Evolutionary conservation across 2,888 invertebrate genomes (phyloP).

Genomic region (Erynnis tages): DNA sequence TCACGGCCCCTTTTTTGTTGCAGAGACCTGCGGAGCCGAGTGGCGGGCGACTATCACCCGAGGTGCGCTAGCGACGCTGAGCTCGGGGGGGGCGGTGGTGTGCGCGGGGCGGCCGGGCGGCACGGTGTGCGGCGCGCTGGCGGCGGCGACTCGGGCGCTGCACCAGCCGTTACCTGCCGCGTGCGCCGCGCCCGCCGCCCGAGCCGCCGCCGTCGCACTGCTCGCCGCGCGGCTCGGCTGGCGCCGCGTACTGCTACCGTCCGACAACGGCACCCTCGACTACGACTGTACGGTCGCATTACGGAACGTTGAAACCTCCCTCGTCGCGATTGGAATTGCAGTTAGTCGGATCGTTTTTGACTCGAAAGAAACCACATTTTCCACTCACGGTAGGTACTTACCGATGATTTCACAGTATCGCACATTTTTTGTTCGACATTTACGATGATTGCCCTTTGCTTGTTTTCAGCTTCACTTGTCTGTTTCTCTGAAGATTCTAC

Average conservation of each 20-base stretch:
- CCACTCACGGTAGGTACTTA: constrained; percentile 43
- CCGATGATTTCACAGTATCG: background rate
- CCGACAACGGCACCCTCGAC: constrained; percentile 33
- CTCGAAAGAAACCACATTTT: constrained; percentile 31
- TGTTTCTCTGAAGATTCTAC: constrained; percentile 3
- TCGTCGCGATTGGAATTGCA: constrained; percentile 42
- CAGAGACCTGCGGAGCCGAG: constrained; percentile 60
- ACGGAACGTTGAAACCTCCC: constrained; percentile 34
- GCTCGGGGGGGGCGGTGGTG: constrained; percentile 42
- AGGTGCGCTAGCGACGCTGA: constrained; percentile 43
- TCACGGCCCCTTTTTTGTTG: background rate
- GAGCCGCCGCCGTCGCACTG: constrained; percentile 42
- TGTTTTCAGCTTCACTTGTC: constrained; percentile 16
- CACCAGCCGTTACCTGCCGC: constrained; percentile 39
- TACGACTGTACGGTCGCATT: constrained; percentile 39
- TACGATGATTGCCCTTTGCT: background rate
- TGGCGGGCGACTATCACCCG: constrained; percentile 46
- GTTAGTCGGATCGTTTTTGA: constrained; percentile 37
- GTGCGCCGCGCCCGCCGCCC: constrained; percentile 39
- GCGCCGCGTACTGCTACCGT: constrained; percentile 47
- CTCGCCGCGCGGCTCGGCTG: constrained; percentile 49
- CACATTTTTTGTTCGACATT: background rate
- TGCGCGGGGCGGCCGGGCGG: constrained; percentile 40
- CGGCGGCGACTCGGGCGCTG: constrained; percentile 42
- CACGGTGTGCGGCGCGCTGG: constrained; percentile 41